phyloP scores from a whole-genome alignment of 1,140 invertebrate species.

The Drosophila aff. region DNA sequence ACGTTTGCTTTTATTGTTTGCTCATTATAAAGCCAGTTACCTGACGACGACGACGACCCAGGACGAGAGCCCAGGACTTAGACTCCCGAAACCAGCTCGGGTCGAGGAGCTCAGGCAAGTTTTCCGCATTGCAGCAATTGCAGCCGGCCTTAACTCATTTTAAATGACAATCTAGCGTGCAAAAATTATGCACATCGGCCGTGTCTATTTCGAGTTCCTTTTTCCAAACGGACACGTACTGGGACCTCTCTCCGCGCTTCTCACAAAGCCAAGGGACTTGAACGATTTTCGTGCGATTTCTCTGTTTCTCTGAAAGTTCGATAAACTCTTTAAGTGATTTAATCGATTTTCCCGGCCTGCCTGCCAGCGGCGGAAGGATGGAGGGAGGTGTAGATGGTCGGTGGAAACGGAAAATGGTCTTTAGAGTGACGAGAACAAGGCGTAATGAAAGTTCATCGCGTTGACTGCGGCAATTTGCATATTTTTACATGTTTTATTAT shows the following conservation, averaged over 20 bases:
- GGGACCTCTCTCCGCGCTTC: slow-evolving; percentile 18
- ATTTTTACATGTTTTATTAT: slow-evolving; percentile 81
- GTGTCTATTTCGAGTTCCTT: background rate
- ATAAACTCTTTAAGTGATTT: slow-evolving; percentile 74
- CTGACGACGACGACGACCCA: slow-evolving; percentile 41
- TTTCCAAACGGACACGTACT: background rate
- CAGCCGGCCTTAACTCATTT: slow-evolving; percentile 75
- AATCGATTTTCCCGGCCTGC: slow-evolving; percentile 60
- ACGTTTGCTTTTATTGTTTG: slow-evolving; percentile 82
- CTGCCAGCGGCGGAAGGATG: background rate
- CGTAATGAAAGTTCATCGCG: slow-evolving; percentile 76
- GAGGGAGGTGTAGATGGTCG: background rate
- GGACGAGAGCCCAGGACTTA: slow-evolving; percentile 17
- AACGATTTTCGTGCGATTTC: background rate
- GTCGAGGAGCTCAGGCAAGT: slow-evolving; percentile 29
- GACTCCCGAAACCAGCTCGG: slow-evolving; percentile 13
- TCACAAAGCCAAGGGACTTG: slow-evolving; percentile 7
- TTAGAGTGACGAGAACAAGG: slow-evolving; percentile 65
- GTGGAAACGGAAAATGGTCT: slow-evolving; percentile 63
- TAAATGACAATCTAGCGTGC: slow-evolving; percentile 84
- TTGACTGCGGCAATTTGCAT: slow-evolving; percentile 81
- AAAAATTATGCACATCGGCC: slow-evolving; percentile 69
- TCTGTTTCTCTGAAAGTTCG: slow-evolving; percentile 51
- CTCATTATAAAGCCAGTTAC: slow-evolving; percentile 75
- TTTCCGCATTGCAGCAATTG: slow-evolving; percentile 77